Evolutionary conservation across 2,888 invertebrate species (phyloP).

Genomic region (Caenorhabditis afra): DNA sequence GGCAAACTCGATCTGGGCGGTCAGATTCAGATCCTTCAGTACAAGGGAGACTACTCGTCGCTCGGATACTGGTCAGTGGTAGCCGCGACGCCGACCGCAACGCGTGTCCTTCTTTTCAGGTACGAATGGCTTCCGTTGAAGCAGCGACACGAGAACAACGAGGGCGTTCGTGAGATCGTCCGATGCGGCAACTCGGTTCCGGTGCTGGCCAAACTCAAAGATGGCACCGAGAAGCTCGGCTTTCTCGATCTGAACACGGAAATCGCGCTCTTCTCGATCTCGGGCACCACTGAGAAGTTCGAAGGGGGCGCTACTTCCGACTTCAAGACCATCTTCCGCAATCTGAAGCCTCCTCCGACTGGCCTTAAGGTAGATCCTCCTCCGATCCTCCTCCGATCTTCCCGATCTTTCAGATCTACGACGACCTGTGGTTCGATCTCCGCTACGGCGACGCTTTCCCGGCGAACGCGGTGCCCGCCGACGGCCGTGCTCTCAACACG

Average conservation of each 20-base stretch:
- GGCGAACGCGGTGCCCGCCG: slow-evolving; percentile 63
- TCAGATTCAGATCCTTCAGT: slow-evolving; percentile 73
- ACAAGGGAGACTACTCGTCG: slow-evolving; percentile 67
- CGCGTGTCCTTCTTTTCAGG: too few species aligned
- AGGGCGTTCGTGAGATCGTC: slow-evolving; percentile 55
- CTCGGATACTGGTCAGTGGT: slow-evolving; percentile 56
- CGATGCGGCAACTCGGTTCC: slow-evolving; percentile 71
- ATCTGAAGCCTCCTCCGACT: slow-evolving; percentile 69
- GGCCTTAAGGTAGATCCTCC: slow-evolving; percentile 69
- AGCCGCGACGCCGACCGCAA: too few species aligned
- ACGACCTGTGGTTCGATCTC: slow-evolving; percentile 71
- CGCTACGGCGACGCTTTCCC: slow-evolving; percentile 70
- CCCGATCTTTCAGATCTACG: slow-evolving; percentile 58
- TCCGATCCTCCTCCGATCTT: too few species aligned
- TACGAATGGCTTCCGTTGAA: slow-evolving; percentile 72
- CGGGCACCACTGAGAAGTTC: slow-evolving; percentile 66
- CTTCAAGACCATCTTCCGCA: slow-evolving; percentile 70
- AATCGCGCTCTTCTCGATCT: slow-evolving; percentile 63
- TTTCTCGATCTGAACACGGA: slow-evolving; percentile 69
- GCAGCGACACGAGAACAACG: slow-evolving; percentile 53
- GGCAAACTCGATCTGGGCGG: slow-evolving; percentile 71
- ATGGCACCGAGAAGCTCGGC: slow-evolving; percentile 65
- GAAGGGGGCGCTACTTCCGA: slow-evolving; percentile 66
- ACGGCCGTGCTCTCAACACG: slow-evolving; percentile 63
- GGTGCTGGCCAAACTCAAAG: slow-evolving; percentile 65